These are phyloP conservation scores for Sakesphorus luctuosus DNA, from an alignment of 2,113 vertebrate genomes.

Conservation along the genomic window DNA sequence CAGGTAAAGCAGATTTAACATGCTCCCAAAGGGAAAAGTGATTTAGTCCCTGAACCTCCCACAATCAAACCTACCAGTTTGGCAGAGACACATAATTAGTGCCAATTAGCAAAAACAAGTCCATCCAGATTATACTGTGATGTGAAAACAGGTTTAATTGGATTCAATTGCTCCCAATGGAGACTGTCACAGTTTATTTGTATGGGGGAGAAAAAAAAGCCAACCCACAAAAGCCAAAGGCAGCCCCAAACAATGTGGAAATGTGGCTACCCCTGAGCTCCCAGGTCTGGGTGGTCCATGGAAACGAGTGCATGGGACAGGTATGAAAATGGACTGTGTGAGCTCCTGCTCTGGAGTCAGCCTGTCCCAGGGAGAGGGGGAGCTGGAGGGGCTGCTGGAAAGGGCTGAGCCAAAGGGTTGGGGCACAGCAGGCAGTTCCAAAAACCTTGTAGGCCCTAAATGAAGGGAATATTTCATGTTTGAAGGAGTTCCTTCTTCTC, in stretches of 20 bases:
- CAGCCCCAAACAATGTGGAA: neutral
- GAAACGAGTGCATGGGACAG: neutral
- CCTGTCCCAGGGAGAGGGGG: neutral
- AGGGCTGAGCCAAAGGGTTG: conserved; percentile 1
- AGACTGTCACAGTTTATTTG: neutral
- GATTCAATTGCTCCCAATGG: neutral
- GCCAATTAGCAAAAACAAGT: neutral
- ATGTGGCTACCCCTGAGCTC: neutral
- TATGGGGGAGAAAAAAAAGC: neutral
- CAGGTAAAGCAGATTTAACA: neutral
- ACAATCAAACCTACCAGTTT: neutral
- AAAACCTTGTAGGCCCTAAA: neutral
- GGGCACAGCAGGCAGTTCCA: neutral
- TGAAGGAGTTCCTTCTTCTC: neutral
- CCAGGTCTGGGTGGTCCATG: neutral
- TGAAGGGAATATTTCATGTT: conserved; percentile 27
- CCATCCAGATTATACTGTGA: neutral
- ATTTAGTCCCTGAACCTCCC: neutral
- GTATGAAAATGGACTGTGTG: neutral
- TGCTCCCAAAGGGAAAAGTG: neutral
- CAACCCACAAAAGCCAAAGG: neutral
- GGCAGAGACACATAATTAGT: neutral
- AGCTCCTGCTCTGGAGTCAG: neutral
- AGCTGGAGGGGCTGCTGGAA: conserved; percentile 2
- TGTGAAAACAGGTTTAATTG: neutral